A percentile compares a stretch with the other conserved stretches of the same genome.
These are phyloP conservation scores for Thumatha senex DNA, from an alignment of 2,888 invertebrate genomes.

Conservation along the genomic window DNA sequence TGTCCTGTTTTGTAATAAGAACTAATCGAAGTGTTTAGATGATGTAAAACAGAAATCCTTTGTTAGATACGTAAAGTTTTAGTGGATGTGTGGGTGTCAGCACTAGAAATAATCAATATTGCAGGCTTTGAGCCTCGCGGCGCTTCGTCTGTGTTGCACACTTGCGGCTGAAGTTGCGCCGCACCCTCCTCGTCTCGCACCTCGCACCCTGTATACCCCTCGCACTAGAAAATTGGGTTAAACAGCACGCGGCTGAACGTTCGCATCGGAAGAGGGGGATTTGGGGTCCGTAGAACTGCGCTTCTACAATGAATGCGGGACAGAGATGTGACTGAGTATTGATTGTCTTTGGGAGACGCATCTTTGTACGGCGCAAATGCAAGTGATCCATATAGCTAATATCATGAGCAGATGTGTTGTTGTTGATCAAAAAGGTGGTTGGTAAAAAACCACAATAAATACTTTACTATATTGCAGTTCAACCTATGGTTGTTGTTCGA, in stretches of 20 bases:
- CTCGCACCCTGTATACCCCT: slow-evolving; percentile 67
- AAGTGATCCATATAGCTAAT: slow-evolving; percentile 9
- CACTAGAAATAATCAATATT: slow-evolving; percentile 74
- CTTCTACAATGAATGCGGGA: slow-evolving; percentile 77
- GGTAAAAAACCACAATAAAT: too few species aligned
- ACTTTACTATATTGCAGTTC: too few species aligned
- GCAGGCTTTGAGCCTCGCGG: slow-evolving; percentile 67
- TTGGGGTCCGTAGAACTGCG: slow-evolving; percentile 74
- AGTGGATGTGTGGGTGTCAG: slow-evolving; percentile 33
- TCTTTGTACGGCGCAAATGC: slow-evolving; percentile 48
- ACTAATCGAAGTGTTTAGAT: neutral
- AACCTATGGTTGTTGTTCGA: too few species aligned
- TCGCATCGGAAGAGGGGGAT: slow-evolving; percentile 76
- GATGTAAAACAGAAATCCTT: slow-evolving; percentile 3
- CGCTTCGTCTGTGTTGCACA: slow-evolving; percentile 70
- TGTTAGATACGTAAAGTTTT: slow-evolving; percentile 22
- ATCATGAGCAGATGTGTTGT: slow-evolving; percentile 7
- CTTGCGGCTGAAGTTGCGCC: slow-evolving; percentile 72
- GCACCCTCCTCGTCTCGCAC: slow-evolving; percentile 50
- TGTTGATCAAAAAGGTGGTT: neutral
- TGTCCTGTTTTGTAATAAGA: neutral
- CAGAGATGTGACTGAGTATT: slow-evolving; percentile 79
- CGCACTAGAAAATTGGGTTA: slow-evolving; percentile 81
- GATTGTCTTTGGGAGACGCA: slow-evolving; percentile 73
- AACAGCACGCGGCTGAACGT: slow-evolving; percentile 76